Percentiles rank a stretch among this genome's conserved stretches.
Conservation (phyloP, 2,888 invertebrate species). For the Nematopogon swammerdamellus region DNA sequence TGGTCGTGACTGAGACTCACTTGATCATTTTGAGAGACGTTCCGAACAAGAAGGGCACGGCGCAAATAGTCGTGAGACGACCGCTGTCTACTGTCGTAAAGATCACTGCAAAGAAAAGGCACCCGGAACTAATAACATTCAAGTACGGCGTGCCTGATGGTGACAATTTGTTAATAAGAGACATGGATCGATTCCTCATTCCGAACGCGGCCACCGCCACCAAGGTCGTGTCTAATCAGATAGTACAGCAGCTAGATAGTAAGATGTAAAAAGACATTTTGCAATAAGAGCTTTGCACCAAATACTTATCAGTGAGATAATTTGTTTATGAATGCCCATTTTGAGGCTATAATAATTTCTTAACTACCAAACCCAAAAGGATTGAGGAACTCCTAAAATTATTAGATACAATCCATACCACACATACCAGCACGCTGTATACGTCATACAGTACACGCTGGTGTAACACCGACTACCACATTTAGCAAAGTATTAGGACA, state of each 20-base stretch:
- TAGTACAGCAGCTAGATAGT: slow-evolving; percentile 51
- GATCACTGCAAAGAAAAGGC: slow-evolving; percentile 94
- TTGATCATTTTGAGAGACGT: slow-evolving; percentile 82
- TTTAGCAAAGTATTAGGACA: too few relatives aligned
- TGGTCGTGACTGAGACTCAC: slow-evolving; percentile 83
- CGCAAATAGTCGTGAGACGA: slow-evolving; percentile 82
- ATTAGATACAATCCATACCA: too few relatives aligned
- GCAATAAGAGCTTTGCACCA: not conserved
- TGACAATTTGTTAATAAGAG: slow-evolving; percentile 74
- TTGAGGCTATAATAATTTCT: too few relatives aligned
- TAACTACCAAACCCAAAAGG: too few relatives aligned
- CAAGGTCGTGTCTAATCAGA: slow-evolving; percentile 85
- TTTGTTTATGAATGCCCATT: too few relatives aligned
- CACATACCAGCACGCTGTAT: too few relatives aligned
- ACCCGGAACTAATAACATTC: slow-evolving; percentile 95
- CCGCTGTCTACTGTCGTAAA: slow-evolving; percentile 91
- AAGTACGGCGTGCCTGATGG: slow-evolving; percentile 89
- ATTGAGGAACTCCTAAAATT: too few relatives aligned
- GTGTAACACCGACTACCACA: too few relatives aligned
- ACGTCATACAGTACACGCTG: too few relatives aligned
- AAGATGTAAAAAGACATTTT: slow-evolving; percentile 13
- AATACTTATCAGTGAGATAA: not conserved
- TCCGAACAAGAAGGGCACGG: slow-evolving; percentile 71
- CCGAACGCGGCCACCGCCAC: slow-evolving; percentile 90
- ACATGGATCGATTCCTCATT: slow-evolving; percentile 90